phyloP scores from a whole-genome alignment of 1,140 invertebrate genomes.

The Galendromus occidentalis region DNA sequence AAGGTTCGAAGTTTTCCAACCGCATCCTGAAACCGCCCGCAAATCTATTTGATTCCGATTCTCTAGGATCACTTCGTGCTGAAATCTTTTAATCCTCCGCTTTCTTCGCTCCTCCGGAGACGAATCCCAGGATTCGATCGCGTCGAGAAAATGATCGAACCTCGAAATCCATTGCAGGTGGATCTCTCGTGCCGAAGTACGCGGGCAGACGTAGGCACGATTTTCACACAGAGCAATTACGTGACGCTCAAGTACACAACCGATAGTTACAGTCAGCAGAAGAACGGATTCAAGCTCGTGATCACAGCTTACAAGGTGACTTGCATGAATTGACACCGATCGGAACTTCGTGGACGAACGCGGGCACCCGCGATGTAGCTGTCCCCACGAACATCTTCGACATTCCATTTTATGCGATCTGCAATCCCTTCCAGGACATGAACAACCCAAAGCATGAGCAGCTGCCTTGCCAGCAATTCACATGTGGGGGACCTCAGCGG shows the following conservation, averaged over 20 bases:
- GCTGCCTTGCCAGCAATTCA: slow-evolving; percentile 1
- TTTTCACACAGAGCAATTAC: slow-evolving; percentile 74
- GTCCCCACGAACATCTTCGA: too few species aligned
- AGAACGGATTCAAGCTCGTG: slow-evolving; percentile 73
- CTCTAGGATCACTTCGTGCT: background rate
- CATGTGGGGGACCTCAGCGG: slow-evolving; percentile 47
- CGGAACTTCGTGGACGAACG: too few species aligned
- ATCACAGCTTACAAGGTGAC: slow-evolving; percentile 82
- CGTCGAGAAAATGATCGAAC: background rate
- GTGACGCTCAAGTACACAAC: slow-evolving; percentile 81
- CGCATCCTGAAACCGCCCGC: background rate
- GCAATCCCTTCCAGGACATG: background rate
- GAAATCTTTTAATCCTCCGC: too few species aligned
- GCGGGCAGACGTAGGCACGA: slow-evolving; percentile 55
- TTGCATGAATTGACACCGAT: background rate
- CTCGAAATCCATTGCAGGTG: slow-evolving; percentile 36
- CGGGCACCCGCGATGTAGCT: too few species aligned
- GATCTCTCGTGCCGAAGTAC: slow-evolving; percentile 76
- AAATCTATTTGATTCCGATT: background rate
- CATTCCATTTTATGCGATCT: too few species aligned
- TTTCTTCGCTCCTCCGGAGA: background rate
- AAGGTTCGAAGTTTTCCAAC: slow-evolving; percentile 41
- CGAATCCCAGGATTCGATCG: background rate
- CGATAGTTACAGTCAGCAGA: slow-evolving; percentile 68
- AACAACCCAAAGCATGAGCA: slow-evolving; percentile 1